phyloP scores from a whole-genome alignment of 2,888 invertebrate species.

The Mallateleia sp. region DNA sequence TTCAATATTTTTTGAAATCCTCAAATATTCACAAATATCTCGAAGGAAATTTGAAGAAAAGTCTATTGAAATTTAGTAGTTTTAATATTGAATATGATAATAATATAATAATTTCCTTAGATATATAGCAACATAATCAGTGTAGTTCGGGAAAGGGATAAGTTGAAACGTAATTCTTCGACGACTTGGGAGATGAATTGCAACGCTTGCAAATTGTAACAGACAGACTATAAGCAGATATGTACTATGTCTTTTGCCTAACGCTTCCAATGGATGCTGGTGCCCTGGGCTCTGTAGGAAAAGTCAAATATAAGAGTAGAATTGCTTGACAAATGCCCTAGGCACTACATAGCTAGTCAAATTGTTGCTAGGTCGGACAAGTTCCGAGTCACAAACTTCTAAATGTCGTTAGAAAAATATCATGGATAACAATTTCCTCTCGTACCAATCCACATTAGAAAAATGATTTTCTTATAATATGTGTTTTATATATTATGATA shows the following conservation, averaged over 20 bases:
- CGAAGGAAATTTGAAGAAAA: no score
- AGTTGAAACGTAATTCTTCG: conserved; percentile 47
- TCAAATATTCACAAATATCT: no score
- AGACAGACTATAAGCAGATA: conserved; percentile 47
- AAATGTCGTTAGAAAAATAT: not conserved
- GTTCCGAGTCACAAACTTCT: conserved; percentile 15
- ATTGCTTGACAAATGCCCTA: conserved; percentile 43
- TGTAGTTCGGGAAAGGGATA: conserved; percentile 24
- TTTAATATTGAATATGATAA: not conserved
- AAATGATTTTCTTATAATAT: no score
- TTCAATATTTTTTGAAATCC: no score
- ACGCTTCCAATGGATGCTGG: conserved; percentile 48
- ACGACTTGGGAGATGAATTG: conserved; percentile 44
- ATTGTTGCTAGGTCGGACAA: conserved; percentile 55
- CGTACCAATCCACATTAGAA: no score
- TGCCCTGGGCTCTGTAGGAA: conserved; percentile 39
- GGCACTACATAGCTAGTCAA: conserved; percentile 48
- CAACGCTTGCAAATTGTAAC: conserved; percentile 36
- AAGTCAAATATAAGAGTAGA: conserved; percentile 53
- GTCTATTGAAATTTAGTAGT: no score
- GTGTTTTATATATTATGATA: no score
- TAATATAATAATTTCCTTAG: conserved; percentile 2
- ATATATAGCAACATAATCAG: conserved; percentile 8
- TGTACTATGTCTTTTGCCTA: conserved; percentile 48
- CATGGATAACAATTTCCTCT: conserved; percentile 2